Evolutionary conservation across 2,113 vertebrate species (phyloP), one percentile per base, ranked within the genome.

Genomic region (Lophius piscatorius): DNA sequence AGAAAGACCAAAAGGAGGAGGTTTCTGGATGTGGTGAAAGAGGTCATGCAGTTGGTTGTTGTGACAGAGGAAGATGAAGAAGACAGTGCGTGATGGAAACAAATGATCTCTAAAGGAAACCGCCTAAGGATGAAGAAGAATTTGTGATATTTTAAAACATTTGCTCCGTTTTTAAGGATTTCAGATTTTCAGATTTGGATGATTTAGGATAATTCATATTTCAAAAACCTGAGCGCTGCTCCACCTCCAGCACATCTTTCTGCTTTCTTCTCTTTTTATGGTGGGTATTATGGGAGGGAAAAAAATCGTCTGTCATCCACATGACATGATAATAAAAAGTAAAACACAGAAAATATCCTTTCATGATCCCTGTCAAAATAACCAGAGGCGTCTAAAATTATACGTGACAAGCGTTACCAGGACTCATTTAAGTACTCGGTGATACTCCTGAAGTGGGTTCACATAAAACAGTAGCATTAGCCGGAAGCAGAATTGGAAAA

Each of bases 281-380:
- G 80, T 81, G 62, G 61, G 57, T 79, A 61, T 63, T 41, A 74
- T 69, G 74, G 49, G 23, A 52, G 21, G 42, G 48, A 48, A 65
- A 42, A 36, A 40, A 63, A 40, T 65, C 56, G 64, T 77, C 70
- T 58, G 72, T 72, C 63, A 66, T 45, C n/a, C n/a, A n/a, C n/a
- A n/a, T n/a, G n/a, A n/a, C n/a, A n/a, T n/a, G n/a, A n/a, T n/a
- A n/a, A n/a, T n/a, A n/a, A n/a, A n/a, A n/a, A n/a, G n/a, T n/a
- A n/a, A n/a, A n/a, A 70, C 45, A 69, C 36, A 41, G 66, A 71
- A 72, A 74, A 64, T 38, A 75, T 47, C 63, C 42, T 69, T 63
- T 76, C 60, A 76, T 63, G 74, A 57, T 72, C 56, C 38, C 49
- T 54, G 51, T 62, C 44, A 73, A 75, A 79, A 79, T 73, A 78